A percentile compares a stretch with the other conserved stretches of the same genome.
These are phyloP conservation scores for Axinella damicornis DNA, from an alignment of 37 sponge, comb jelly and placozoan species.

Conservation along the genomic window DNA sequence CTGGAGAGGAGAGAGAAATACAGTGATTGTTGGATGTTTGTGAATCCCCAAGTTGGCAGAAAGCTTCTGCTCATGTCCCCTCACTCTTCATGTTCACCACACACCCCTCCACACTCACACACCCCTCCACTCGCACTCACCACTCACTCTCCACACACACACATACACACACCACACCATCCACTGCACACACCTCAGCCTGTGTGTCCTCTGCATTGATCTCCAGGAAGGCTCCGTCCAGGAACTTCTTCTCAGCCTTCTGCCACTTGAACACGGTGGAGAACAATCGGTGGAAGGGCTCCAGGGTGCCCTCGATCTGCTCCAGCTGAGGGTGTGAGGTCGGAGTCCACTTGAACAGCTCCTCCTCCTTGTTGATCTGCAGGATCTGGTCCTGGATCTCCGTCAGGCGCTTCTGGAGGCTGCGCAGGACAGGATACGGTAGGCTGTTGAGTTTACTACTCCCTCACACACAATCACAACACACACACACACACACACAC, in stretches of 20 bases:
- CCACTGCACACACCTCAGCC: constrained; percentile 62
- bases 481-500: too few species aligned
- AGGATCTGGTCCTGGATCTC: constrained; percentile 80
- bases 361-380: constrained; percentile 96
- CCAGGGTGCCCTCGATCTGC: constrained; percentile 66
- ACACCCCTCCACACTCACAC: too few species aligned
- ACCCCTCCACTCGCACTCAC: not conserved
- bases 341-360: constrained; percentile 91
- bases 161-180: too few species aligned
- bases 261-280: constrained; percentile 94
- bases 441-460: not conserved
- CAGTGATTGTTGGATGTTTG: too few species aligned
- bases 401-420: constrained; percentile 78
- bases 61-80: not conserved
- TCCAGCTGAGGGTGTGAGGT: constrained; percentile 94
- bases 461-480: too few species aligned
- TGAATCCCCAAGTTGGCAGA: not conserved
- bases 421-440: constrained; percentile 10
- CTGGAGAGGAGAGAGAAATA: not conserved
- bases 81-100: too few species aligned
- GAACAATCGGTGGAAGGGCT: constrained; percentile 95
- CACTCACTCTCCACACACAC: too few species aligned
- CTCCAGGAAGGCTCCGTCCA: constrained; percentile 95
- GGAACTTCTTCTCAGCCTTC: constrained; percentile 94
- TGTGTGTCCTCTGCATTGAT: constrained; percentile 95